A percentile compares a stretch with the other conserved stretches of the same genome.
phyloP scores from a whole-genome alignment of 2,797 vertebrate species.

The Pogonophryne albipinna region DNA sequence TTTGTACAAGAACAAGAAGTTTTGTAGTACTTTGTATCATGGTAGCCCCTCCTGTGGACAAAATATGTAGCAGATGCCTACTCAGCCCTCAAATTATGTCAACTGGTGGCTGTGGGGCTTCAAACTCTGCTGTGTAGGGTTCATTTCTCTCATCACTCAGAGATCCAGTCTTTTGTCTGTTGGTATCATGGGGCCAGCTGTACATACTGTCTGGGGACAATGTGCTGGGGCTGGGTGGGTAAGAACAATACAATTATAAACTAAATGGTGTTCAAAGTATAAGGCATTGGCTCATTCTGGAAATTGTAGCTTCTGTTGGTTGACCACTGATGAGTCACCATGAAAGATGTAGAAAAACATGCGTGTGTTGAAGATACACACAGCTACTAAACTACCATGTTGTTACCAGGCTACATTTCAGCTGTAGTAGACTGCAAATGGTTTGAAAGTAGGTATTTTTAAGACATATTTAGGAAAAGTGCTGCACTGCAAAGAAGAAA shows the following conservation, averaged over 20 bases:
- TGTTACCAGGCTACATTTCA: slow-evolving; percentile 18
- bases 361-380: slow-evolving; percentile 27
- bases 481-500: background rate
- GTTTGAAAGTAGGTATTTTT: slow-evolving; percentile 6
- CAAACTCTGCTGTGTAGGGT: slow-evolving; percentile 75
- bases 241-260: slow-evolving; percentile 44
- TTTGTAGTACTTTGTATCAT: slow-evolving; percentile 88
- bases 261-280: slow-evolving; percentile 23
- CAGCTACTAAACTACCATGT: background rate
- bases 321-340: slow-evolving; percentile 47
- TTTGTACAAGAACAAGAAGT: slow-evolving; percentile 86
- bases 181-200: slow-evolving; percentile 54
- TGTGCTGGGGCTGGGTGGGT: slow-evolving; percentile 42
- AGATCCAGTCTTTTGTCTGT: slow-evolving; percentile 56
- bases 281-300: slow-evolving; percentile 38
- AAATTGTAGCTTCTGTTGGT: slow-evolving; percentile 31
- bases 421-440: slow-evolving; percentile 14
- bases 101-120: slow-evolving; percentile 58
- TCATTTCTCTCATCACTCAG: slow-evolving; percentile 64
- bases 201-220: slow-evolving; percentile 62
- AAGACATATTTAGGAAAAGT: background rate
- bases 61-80: slow-evolving; percentile 82
- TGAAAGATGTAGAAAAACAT: slow-evolving; percentile 45
- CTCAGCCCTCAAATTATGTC: slow-evolving; percentile 66
- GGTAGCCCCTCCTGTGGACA: slow-evolving; percentile 79